Percentiles rank a stretch among this genome's conserved stretches.
Evolutionary conservation across 2,113 vertebrate genomes (phyloP).

Genomic region (Clarias magur): DNA sequence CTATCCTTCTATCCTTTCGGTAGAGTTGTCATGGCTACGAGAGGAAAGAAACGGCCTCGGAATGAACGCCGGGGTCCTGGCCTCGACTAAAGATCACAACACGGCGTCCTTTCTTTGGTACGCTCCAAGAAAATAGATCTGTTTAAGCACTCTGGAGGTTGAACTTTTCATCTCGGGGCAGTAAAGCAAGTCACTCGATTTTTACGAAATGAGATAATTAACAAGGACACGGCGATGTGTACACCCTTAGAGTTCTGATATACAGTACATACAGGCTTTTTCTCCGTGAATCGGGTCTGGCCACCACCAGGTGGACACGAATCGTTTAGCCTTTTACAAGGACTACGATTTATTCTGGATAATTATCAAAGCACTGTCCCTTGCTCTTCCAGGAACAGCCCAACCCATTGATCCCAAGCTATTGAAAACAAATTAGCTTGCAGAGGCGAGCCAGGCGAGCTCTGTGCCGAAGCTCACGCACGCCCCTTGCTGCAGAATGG

Average conservation of each 20-base stretch:
- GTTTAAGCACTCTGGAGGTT: constrained; percentile 30
- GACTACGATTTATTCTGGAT: constrained; percentile 78
- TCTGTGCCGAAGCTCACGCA: constrained; percentile 20
- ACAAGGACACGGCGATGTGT: constrained; percentile 16
- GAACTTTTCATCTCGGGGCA: constrained; percentile 48
- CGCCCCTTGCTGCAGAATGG: constrained; percentile 40
- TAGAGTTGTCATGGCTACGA: constrained; percentile 54
- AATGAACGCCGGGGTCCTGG: not conserved
- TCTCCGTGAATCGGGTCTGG: not conserved
- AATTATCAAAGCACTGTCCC: constrained; percentile 70
- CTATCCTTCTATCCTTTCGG: constrained; percentile 12
- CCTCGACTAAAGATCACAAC: constrained; percentile 31
- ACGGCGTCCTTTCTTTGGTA: constrained; percentile 7
- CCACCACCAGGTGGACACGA: constrained; percentile 49
- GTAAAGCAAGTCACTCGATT: constrained; percentile 43
- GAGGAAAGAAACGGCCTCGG: constrained; percentile 1
- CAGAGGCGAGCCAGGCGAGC: constrained; percentile 67
- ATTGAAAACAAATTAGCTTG: constrained; percentile 86
- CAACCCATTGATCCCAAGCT: constrained; percentile 81
- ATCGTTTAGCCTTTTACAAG: constrained; percentile 58
- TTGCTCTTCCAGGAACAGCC: constrained; percentile 66
- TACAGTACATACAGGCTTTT: not conserved
- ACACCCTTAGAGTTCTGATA: constrained; percentile 2
- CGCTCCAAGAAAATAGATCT: constrained; percentile 23
- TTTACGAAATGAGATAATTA: constrained; percentile 29